phyloP scores from a whole-genome alignment of 53 echinoderm and acorn worm species.

The Patiria pectinifera region DNA sequence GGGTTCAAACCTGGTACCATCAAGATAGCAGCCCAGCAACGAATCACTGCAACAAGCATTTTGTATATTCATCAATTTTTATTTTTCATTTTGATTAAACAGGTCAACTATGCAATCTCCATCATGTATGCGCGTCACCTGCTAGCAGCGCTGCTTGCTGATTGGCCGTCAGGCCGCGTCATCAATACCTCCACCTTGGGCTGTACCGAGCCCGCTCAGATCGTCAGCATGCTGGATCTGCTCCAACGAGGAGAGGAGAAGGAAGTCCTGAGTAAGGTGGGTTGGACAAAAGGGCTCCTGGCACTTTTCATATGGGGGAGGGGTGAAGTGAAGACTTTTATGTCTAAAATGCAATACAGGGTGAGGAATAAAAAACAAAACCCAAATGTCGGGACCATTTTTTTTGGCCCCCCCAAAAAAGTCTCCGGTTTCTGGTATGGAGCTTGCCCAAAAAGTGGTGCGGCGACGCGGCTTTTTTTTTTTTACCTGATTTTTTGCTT shows the following conservation, averaged over 20 bases:
- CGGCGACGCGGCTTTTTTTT: too few species aligned
- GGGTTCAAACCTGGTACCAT: too few species aligned
- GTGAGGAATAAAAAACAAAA: too few species aligned
- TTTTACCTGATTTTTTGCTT: too few species aligned
- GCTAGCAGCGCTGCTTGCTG: slow-evolving; percentile 90
- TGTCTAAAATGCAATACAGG: too few species aligned
- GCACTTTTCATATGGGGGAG: background rate
- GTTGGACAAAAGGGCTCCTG: background rate
- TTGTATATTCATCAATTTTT: background rate
- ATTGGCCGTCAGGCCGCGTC: slow-evolving; percentile 87
- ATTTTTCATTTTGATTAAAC: too few species aligned
- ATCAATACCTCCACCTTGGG: slow-evolving; percentile 85
- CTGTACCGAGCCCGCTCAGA: slow-evolving; percentile 83
- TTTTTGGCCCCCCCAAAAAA: too few species aligned
- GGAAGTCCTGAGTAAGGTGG: slow-evolving; percentile 85
- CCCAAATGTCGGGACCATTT: too few species aligned
- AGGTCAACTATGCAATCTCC: slow-evolving; percentile 92
- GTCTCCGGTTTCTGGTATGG: too few species aligned
- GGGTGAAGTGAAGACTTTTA: too few species aligned
- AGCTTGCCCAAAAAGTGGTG: too few species aligned
- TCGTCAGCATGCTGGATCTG: slow-evolving; percentile 90
- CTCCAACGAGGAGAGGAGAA: slow-evolving; percentile 93
- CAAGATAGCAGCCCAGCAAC: background rate
- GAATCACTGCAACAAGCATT: background rate
- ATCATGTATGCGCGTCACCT: slow-evolving; percentile 94